These are phyloP conservation scores for Tor tambroides DNA, from an alignment of 2,113 vertebrate species.

Conservation along the genomic window DNA sequence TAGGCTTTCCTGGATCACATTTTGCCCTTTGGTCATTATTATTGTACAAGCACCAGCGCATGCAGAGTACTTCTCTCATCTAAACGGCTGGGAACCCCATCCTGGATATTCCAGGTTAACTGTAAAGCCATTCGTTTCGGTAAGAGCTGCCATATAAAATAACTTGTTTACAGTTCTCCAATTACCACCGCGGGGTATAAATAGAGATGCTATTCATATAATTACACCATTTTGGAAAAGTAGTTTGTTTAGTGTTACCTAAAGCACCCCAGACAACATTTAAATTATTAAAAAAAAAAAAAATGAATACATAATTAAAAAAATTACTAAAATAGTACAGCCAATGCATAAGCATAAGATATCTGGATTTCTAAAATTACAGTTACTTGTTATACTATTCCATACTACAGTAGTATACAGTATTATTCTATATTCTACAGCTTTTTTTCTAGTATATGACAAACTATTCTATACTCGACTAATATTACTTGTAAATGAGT, in stretches of 20 bases:
- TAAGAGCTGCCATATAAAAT: neutral
- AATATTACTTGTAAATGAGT: neutral
- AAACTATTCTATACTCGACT: neutral
- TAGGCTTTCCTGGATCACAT: slow-evolving; percentile 9
- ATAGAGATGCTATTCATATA: slow-evolving; percentile 8
- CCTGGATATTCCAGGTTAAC: neutral
- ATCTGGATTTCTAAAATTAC: too few species aligned
- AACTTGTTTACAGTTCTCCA: slow-evolving; percentile 33
- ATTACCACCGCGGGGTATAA: slow-evolving; percentile 12
- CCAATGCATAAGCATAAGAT: neutral
- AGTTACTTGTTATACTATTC: neutral
- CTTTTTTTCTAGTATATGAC: neutral
- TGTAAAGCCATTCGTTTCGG: neutral
- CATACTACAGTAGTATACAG: neutral
- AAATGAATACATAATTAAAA: neutral
- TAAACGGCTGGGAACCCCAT: neutral
- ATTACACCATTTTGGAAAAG: slow-evolving; percentile 26
- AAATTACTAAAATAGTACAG: neutral
- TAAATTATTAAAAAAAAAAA: neutral
- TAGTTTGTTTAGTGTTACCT: neutral
- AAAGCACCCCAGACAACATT: neutral
- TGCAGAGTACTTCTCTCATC: neutral
- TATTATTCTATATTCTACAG: neutral
- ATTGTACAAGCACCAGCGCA: neutral
- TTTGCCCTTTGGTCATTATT: slow-evolving; percentile 17